These are phyloP conservation scores for Pseudopleuronectes americanus DNA, from an alignment of 2,797 vertebrate species.

Conservation along the genomic window DNA sequence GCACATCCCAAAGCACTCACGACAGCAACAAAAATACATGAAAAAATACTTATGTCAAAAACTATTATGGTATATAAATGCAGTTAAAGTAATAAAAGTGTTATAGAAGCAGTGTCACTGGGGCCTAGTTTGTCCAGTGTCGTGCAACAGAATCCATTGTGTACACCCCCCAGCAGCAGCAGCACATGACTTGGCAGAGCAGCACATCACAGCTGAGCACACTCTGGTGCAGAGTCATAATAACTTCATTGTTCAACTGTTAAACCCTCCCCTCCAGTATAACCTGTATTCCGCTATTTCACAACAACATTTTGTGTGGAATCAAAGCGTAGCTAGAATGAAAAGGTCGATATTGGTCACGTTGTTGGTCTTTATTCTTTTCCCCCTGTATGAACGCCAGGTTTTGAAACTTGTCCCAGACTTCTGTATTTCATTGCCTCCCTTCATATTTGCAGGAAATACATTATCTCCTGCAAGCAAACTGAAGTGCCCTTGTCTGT, in stretches of 20 bases:
- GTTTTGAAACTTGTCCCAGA: neutral
- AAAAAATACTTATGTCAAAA: neutral
- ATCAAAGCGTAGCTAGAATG: conserved; percentile 1
- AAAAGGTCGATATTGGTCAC: conserved; percentile 1
- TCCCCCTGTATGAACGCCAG: too few relatives aligned
- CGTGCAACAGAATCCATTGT: conserved; percentile 34
- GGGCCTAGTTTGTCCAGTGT: neutral
- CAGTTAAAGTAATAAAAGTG: neutral
- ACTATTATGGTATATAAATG: neutral
- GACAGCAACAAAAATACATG: neutral
- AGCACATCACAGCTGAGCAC: conserved; percentile 53
- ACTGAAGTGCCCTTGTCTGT: conserved; percentile 91
- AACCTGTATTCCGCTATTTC: conserved; percentile 43
- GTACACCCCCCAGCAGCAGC: conserved; percentile 26
- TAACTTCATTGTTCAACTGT: conserved; percentile 64
- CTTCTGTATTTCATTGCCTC: conserved; percentile 2
- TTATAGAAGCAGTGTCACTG: conserved; percentile 7
- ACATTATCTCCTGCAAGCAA: conserved; percentile 93
- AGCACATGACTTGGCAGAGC: conserved; percentile 63
- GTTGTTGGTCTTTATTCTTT: neutral
- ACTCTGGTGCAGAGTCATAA: conserved; percentile 61
- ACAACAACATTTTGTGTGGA: conserved; percentile 16
- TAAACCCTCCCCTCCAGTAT: conserved; percentile 36
- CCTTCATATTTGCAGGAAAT: conserved; percentile 86
- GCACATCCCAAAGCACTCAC: neutral